phyloP scores from a whole-genome alignment of 2,797 vertebrate species.

The Argyrosomus regius region DNA sequence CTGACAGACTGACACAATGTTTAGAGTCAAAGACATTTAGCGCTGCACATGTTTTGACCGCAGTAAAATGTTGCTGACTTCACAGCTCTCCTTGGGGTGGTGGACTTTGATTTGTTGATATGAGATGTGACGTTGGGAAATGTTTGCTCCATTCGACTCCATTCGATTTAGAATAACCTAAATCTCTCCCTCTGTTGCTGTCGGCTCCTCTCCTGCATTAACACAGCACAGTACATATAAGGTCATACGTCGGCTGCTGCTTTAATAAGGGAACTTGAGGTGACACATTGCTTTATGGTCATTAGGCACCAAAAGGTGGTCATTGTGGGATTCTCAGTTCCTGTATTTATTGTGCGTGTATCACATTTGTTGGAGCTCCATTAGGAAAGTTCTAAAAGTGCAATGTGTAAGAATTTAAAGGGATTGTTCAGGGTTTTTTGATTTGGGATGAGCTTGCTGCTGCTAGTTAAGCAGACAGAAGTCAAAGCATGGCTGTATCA shows the following conservation, averaged over 20 bases:
- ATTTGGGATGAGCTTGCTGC: too few species aligned
- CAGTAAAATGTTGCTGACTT: conserved; percentile 40
- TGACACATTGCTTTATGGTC: conserved; percentile 10
- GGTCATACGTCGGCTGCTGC: conserved; percentile 33
- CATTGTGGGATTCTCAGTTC: not conserved
- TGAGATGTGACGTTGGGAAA: conserved; percentile 47
- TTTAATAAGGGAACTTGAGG: conserved; percentile 30
- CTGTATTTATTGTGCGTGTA: not conserved
- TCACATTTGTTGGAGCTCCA: not conserved
- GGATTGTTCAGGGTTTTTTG: too few species aligned
- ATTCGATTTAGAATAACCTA: conserved; percentile 47
- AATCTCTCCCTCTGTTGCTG: conserved; percentile 24
- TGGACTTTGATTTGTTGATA: conserved; percentile 48
- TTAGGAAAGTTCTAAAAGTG: not conserved
- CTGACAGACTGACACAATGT: conserved; percentile 37
- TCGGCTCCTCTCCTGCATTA: conserved; percentile 34
- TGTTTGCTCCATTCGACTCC: conserved; percentile 20
- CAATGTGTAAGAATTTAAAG: too few species aligned
- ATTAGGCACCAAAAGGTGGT: conserved; percentile 10
- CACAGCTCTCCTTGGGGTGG: conserved; percentile 36
- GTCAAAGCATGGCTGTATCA: too few species aligned
- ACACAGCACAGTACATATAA: conserved; percentile 30
- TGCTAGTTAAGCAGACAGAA: too few species aligned
- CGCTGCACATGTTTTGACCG: conserved; percentile 40
- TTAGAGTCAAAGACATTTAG: conserved; percentile 33